Evolutionary conservation across 2,888 invertebrate species (phyloP).

Genomic region (Chouioia cunea): DNA sequence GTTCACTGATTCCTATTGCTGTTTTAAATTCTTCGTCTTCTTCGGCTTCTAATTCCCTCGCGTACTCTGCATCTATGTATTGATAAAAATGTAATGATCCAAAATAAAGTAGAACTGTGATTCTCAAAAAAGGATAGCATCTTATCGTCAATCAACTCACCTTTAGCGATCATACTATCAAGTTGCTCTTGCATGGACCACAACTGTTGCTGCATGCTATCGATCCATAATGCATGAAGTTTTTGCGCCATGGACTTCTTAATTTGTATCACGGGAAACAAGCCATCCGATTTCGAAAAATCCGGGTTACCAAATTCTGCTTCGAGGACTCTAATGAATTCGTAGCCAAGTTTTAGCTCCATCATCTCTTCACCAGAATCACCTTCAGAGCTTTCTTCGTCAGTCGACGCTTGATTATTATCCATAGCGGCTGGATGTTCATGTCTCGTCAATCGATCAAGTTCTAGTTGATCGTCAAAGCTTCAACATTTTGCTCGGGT

Average conservation of each 20-base stretch:
- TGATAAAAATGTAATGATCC: too few relatives aligned
- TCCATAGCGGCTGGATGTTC: slow-evolving; percentile 24
- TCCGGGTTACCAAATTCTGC: slow-evolving; percentile 73
- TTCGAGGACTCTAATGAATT: slow-evolving; percentile 76
- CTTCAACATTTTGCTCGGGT: not conserved
- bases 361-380: slow-evolving; percentile 68
- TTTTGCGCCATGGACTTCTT: slow-evolving; percentile 76
- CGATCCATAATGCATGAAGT: slow-evolving; percentile 79
- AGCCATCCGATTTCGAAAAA: slow-evolving; percentile 71
- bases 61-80: slow-evolving; percentile 62
- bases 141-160: slow-evolving; percentile 74
- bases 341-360: slow-evolving; percentile 74
- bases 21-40: slow-evolving; percentile 61
- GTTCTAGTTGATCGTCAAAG: slow-evolving; percentile 56
- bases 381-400: slow-evolving; percentile 56
- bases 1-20: slow-evolving; percentile 58
- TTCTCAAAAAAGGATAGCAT: slow-evolving; percentile 11
- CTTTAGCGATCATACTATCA: slow-evolving; percentile 74
- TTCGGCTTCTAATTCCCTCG: slow-evolving; percentile 60
- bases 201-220: slow-evolving; percentile 78
- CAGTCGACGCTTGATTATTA: slow-evolving; percentile 20
- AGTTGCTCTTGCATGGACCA: slow-evolving; percentile 74
- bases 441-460: too few relatives aligned
- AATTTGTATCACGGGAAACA: slow-evolving; percentile 76
- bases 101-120: slow-evolving; percentile 16